Evolutionary conservation across 2,113 vertebrate genomes (phyloP), one percentile per base, ranked within the genome.

Genomic region (Heliornis fulica): DNA sequence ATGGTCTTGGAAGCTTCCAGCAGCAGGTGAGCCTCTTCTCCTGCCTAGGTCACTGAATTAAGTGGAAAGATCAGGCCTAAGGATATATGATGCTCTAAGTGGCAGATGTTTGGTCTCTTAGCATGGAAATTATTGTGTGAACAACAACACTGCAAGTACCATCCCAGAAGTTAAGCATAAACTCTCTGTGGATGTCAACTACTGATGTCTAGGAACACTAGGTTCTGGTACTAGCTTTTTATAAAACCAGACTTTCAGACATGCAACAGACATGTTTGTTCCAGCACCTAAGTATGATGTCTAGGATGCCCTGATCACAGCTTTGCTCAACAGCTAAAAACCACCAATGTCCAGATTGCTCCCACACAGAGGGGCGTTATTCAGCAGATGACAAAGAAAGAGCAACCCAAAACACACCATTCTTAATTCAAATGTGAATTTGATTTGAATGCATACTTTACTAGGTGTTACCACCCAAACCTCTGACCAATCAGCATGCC

Each of bases 401-500:
- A 71, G 46, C 71, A 83, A 57, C 57, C 23, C 1, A 7, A 78
- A 93, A 50, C 77, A 87, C 32, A 59, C 48, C 64, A 53, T 78
- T 74, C 64, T 70, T 45, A 65, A 90, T 86, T 90, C 80, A 75
- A 86, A 90, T 5, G 3, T 48, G 50, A 85, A 70, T 93, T 86
- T 66, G 34, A 94, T 92, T 88, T 92, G 60, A 83, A 90, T 65
- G 57, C 45, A 32, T 72, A 56, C 32, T 89, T 93, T 15, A 51
- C 38, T 31, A 23, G 5, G 72, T 74, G 88, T 90, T 95, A 56
- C 83, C 69, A 89, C 80, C 69, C 8, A 3, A 66, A 64, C 72
- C 88, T 89, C 80, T 78, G 76, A 64, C 90, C 93, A 92, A 88
- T 90, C 86, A 83, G 88, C 61, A 94, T 64, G 83, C 41, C 45